A percentile compares a stretch with the other conserved stretches of the same genome.
These are phyloP conservation scores for Magallana ariakensis DNA, from an alignment of 1,140 invertebrate species.

Conservation along the genomic window DNA sequence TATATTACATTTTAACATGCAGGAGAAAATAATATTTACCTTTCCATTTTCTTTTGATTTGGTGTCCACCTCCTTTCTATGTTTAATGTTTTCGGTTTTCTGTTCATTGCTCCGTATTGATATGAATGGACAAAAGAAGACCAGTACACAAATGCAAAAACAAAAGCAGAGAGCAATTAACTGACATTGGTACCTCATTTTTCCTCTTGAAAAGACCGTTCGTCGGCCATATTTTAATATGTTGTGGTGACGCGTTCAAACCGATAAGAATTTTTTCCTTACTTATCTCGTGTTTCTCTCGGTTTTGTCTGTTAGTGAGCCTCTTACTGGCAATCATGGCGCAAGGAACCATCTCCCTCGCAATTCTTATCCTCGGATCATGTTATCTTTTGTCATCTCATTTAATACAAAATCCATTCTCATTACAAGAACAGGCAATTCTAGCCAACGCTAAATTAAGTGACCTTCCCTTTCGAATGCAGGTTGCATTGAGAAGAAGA, in stretches of 20 bases:
- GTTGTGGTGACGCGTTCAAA: neutral
- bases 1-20: too few relatives aligned
- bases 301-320: neutral
- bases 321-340: slow-evolving; percentile 9
- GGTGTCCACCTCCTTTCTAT: neutral
- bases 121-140: neutral
- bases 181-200: neutral
- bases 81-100: neutral
- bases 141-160: neutral
- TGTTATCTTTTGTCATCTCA: neutral
- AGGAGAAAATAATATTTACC: too few relatives aligned
- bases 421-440: slow-evolving; percentile 13
- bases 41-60: too few relatives aligned
- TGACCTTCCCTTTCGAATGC: slow-evolving; percentile 29
- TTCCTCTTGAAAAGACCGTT: neutral
- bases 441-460: slow-evolving; percentile 25
- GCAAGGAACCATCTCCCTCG: neutral
- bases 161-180: neutral
- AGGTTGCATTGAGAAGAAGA: slow-evolving; percentile 32
- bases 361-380: neutral
- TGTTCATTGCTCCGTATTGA: neutral
- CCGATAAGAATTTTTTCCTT: neutral
- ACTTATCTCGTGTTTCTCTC: neutral
- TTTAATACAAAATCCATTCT: neutral
- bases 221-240: neutral